These are phyloP conservation scores for Zaprionus obscuricornis DNA, from an alignment of 2,888 invertebrate species.

Conservation along the genomic window DNA sequence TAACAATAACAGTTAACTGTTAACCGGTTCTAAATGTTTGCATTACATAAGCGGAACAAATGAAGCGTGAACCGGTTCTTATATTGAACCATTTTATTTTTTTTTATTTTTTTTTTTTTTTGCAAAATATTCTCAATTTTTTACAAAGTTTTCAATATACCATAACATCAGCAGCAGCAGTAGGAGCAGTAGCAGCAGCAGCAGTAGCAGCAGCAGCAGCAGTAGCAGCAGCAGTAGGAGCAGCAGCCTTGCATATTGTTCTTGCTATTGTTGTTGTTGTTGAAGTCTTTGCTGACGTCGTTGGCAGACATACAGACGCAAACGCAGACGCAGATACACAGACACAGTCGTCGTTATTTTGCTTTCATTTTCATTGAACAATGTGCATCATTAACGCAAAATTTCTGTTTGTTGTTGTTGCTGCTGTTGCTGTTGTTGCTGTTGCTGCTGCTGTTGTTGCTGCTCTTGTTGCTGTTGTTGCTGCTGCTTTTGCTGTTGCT, in stretches of 20 bases:
- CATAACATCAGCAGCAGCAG: no score
- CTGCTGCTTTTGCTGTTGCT: constrained; percentile 24
- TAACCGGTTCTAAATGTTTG: constrained; percentile 40
- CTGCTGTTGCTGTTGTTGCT: constrained; percentile 31
- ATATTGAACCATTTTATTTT: neutral
- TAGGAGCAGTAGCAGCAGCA: no score
- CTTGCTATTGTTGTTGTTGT: constrained; percentile 22
- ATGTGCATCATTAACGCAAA: constrained; percentile 76
- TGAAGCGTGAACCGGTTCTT: constrained; percentile 17
- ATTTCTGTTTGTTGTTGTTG: constrained; percentile 29
- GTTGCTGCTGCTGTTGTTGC: constrained; percentile 19
- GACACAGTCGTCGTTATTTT: constrained; percentile 18
- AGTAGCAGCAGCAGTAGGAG: no score
- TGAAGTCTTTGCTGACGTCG: neutral
- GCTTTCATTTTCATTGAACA: constrained; percentile 78
- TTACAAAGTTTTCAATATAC: no score
- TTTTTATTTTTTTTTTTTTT: no score
- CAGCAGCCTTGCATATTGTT: neutral
- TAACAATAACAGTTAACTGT: neutral
- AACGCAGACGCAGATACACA: neutral
- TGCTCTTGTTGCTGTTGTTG: constrained; percentile 35
- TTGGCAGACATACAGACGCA: neutral
- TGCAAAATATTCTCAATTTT: no score
- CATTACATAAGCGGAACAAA: constrained; percentile 10
- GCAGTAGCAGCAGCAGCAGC: no score